A percentile compares a stretch with the other conserved stretches of the same genome.
Evolutionary conservation across 1,140 invertebrate species (phyloP).

Genomic region (Formica selysi): DNA sequence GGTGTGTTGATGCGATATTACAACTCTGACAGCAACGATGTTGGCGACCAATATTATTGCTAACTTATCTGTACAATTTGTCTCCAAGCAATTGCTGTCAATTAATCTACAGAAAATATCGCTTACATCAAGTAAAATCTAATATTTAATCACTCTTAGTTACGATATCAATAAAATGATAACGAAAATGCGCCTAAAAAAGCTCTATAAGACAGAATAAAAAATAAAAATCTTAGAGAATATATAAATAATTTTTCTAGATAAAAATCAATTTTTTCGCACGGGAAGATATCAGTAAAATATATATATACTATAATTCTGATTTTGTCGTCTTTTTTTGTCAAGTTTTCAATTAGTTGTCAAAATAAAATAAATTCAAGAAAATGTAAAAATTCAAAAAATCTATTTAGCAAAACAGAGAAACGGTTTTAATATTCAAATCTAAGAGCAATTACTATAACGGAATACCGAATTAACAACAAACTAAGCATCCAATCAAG

Average conservation of each 20-base stretch:
- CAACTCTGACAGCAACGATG: not conserved
- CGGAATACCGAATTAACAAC: not conserved
- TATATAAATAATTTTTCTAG: not conserved
- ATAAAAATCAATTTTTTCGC: not conserved
- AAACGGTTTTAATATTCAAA: not conserved
- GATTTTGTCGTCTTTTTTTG: not conserved
- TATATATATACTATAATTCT: not conserved
- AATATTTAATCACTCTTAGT: too few relatives aligned
- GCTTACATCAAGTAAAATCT: not conserved
- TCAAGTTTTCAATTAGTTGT: not conserved
- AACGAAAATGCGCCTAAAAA: not conserved
- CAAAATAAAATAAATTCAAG: not conserved
- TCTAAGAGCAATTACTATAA: not conserved
- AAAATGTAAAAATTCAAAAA: not conserved
- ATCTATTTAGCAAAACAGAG: not conserved
- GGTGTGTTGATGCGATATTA: constrained; percentile 24
- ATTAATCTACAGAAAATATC: constrained; percentile 9
- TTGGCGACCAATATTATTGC: not conserved
- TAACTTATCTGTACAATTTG: too few relatives aligned
- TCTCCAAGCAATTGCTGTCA: not conserved
- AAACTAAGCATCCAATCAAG: not conserved
- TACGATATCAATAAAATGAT: too few relatives aligned
- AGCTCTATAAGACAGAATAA: not conserved
- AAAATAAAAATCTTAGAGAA: not conserved
- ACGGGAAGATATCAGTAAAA: not conserved